phyloP scores from a whole-genome alignment of 2,888 invertebrate genomes.

The Teleiodes luculella region DNA sequence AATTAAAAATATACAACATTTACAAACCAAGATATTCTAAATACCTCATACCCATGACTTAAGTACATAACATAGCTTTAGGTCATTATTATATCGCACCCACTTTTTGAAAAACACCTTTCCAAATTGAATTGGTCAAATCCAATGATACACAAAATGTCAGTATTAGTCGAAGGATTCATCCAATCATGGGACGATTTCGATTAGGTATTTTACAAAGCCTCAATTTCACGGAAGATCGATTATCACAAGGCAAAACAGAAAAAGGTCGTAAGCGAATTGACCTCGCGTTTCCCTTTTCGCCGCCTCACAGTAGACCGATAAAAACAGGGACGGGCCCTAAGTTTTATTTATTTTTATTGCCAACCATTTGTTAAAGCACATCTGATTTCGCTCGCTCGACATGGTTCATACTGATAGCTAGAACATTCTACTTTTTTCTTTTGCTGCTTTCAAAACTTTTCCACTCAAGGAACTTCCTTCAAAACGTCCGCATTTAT shows the following conservation, averaged over 20 bases:
- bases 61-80: no score
- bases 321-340: slow-evolving; percentile 45
- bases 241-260: slow-evolving; percentile 46
- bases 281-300: slow-evolving; percentile 45
- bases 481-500: no score
- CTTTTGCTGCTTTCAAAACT: background rate
- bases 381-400: slow-evolving; percentile 42
- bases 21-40: no score
- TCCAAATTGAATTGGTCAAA: background rate
- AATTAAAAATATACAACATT: no score
- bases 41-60: no score
- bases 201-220: slow-evolving; percentile 28
- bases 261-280: slow-evolving; percentile 43
- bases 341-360: slow-evolving; percentile 64
- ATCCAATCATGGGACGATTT: background rate
- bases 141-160: background rate
- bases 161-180: background rate
- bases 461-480: background rate
- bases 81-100: no score
- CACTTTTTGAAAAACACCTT: no score
- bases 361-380: slow-evolving; percentile 51
- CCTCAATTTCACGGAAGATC: slow-evolving; percentile 48
- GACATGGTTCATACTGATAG: background rate
- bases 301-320: slow-evolving; percentile 39
- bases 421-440: background rate